A percentile compares a stretch with the other conserved stretches of the same genome.
Evolutionary conservation across 2,888 invertebrate species (phyloP).

Genomic region (Sinhomidia bicolor): DNA sequence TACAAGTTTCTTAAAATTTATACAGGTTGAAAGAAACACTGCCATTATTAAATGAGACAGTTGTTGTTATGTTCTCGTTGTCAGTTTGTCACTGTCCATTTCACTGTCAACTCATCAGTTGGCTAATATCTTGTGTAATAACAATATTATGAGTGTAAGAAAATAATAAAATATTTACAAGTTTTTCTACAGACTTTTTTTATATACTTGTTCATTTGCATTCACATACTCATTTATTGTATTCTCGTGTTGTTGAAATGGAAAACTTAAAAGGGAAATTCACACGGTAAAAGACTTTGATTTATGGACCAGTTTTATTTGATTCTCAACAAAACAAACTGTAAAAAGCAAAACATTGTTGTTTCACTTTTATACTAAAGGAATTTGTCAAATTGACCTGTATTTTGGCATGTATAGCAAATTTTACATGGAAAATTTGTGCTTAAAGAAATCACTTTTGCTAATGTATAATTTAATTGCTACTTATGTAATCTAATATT

Average conservation of each 20-base stretch:
- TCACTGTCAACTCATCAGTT: slow-evolving; percentile 28
- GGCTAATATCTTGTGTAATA: background rate
- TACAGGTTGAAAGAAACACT: background rate
- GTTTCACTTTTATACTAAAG: background rate
- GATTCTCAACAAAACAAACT: background rate
- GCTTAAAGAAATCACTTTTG: too few species aligned
- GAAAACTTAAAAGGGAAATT: background rate
- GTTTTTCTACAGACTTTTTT: background rate
- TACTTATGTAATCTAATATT: too few species aligned
- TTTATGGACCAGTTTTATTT: background rate
- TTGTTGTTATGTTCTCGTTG: background rate
- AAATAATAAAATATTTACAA: background rate
- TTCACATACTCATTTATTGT: background rate
- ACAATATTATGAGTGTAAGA: background rate
- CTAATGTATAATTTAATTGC: too few species aligned
- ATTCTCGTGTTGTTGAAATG: background rate
- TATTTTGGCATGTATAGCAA: too few species aligned
- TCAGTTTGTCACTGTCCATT: slow-evolving; percentile 24
- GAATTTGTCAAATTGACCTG: background rate
- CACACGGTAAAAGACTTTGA: background rate
- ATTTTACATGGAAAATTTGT: too few species aligned
- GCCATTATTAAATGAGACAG: slow-evolving; percentile 31
- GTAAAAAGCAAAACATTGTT: background rate
- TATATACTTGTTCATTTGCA: background rate
- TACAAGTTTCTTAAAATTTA: too few species aligned